Evolutionary conservation across 1,140 invertebrate species (phyloP).

Genomic region (Oryctes rhinoceros): DNA sequence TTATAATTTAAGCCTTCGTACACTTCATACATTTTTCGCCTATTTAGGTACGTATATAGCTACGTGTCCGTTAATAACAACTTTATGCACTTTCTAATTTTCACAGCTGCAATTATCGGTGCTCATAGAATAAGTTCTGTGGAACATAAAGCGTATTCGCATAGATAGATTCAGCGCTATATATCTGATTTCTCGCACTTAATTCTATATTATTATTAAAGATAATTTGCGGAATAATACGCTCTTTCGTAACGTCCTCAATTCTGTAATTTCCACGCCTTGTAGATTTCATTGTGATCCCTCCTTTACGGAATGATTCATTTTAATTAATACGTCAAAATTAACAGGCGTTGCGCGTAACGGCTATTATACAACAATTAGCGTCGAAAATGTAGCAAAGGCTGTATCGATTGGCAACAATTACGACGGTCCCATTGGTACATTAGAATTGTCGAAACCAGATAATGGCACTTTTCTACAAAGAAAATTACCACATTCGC

Average conservation of each 20-base stretch:
- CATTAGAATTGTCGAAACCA: too few species aligned
- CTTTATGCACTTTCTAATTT: conserved; percentile 15
- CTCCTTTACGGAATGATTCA: conserved; percentile 6
- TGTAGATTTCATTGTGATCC: neutral
- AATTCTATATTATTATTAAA: neutral
- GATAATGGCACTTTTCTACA: too few species aligned
- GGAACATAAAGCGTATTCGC: neutral
- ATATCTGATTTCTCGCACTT: neutral
- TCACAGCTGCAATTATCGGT: neutral
- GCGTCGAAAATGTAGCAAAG: neutral
- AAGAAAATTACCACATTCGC: too few species aligned
- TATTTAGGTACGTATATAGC: neutral
- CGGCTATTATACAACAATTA: neutral
- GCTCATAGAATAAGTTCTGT: neutral
- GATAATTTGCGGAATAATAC: neutral
- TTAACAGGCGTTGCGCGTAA: conserved; percentile 4
- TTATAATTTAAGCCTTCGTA: too few species aligned
- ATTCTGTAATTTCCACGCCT: conserved; percentile 1
- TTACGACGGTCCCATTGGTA: neutral
- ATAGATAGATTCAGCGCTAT: too few species aligned
- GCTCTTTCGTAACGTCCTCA: neutral
- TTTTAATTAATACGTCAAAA: neutral
- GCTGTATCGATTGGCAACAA: neutral
- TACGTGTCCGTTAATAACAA: neutral
- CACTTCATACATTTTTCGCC: neutral